Conservation (phyloP, 2,113 vertebrate species). For the Oncorhynchus nerka region DNA sequence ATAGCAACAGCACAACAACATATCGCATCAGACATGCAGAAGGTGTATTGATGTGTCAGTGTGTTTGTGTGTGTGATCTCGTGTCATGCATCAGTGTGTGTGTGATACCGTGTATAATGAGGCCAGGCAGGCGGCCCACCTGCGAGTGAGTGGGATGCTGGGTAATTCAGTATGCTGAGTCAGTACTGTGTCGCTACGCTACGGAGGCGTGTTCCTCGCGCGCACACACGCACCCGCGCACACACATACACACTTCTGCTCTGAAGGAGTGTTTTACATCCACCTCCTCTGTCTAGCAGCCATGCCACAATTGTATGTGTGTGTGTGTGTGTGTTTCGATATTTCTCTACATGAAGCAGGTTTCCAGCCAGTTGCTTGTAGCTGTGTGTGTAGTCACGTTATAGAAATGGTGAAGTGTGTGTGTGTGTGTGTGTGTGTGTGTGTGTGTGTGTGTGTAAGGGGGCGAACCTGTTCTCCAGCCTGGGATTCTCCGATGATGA, state of each 20-base stretch:
- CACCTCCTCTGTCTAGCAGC: not conserved
- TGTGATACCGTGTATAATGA: not conserved
- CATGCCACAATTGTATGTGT: not conserved
- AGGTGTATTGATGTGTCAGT: not conserved
- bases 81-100: not conserved
- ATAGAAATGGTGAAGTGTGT: not conserved
- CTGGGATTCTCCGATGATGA: conserved; percentile 98
- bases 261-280: not conserved
- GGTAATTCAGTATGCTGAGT: conserved; percentile 1
- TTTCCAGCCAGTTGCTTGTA: too few species aligned
- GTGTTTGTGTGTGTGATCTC: not conserved
- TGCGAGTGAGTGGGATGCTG: not conserved
- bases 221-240: too few species aligned
- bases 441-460: not conserved
- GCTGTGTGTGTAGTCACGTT: too few species aligned
- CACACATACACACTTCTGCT: not conserved
- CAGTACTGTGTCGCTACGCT: not conserved
- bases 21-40: too few species aligned
- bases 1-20: too few species aligned
- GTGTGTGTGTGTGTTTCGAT: not conserved
- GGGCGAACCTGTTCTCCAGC: conserved; percentile 93
- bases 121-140: not conserved
- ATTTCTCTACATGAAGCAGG: too few species aligned
- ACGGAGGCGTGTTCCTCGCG: not conserved
- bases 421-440: not conserved